Evolutionary conservation across 2,113 vertebrate genomes (phyloP).

Genomic region (Vanacampus margaritifer): DNA sequence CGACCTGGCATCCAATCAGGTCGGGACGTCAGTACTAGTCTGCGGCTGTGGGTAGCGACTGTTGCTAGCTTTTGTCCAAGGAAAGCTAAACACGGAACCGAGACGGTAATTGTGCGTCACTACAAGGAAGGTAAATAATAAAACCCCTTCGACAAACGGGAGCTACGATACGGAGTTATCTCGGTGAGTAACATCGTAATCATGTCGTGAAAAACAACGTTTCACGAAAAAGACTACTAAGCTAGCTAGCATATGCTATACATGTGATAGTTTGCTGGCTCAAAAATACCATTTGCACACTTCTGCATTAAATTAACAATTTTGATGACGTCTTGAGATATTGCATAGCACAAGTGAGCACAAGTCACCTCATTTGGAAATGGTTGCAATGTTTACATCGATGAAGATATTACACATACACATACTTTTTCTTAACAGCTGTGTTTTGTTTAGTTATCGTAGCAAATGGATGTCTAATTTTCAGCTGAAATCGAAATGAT

Average conservation of each 20-base stretch:
- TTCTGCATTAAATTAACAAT: neutral
- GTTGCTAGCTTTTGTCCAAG: slow-evolving; percentile 54
- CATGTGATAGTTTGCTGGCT: slow-evolving; percentile 41
- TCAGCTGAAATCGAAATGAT: neutral
- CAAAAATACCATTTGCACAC: neutral
- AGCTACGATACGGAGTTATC: neutral
- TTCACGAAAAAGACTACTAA: neutral
- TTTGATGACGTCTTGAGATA: neutral
- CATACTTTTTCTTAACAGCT: neutral
- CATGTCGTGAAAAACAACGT: neutral
- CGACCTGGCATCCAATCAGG: slow-evolving; percentile 33
- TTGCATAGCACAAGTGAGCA: neutral
- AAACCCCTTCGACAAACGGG: neutral
- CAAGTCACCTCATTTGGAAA: slow-evolving; percentile 7
- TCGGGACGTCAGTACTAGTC: slow-evolving; percentile 58
- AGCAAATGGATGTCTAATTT: neutral
- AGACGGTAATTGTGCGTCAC: neutral
- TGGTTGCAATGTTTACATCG: slow-evolving; percentile 22
- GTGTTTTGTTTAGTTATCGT: neutral
- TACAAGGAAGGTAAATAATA: neutral
- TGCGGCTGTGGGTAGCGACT: slow-evolving; percentile 38
- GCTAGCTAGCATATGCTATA: slow-evolving; percentile 43
- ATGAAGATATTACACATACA: neutral
- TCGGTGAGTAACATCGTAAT: slow-evolving; percentile 44
- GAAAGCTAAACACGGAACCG: neutral